Evolutionary conservation across 1,140 invertebrate species (phyloP).

Genomic region (Drosophila sproati): DNA sequence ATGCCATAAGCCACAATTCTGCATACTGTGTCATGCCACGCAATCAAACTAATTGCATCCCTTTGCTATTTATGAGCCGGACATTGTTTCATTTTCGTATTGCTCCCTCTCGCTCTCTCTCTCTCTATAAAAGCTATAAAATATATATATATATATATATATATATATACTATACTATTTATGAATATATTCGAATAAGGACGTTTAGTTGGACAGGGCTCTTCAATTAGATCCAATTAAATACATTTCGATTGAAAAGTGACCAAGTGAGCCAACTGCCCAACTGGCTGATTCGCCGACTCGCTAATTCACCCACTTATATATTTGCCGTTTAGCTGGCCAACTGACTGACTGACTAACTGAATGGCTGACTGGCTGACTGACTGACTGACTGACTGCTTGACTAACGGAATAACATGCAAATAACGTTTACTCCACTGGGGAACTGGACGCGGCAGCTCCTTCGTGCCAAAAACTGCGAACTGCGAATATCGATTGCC

Average conservation of each 20-base stretch:
- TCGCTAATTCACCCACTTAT: conserved; percentile 4
- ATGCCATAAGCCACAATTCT: conserved; percentile 12
- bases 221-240: conserved; percentile 44
- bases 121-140: not conserved
- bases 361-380: not conserved
- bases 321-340: not conserved
- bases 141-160: conserved; percentile 3
- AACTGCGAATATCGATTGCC: conserved; percentile 47
- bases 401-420: conserved; percentile 35
- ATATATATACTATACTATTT: not conserved
- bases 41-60: conserved; percentile 50
- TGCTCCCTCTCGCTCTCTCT: too few relatives aligned
- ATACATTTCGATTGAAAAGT: conserved; percentile 37
- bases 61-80: conserved; percentile 31
- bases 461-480: conserved; percentile 45
- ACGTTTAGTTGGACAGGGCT: conserved; percentile 17
- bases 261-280: not conserved
- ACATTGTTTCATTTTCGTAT: not conserved
- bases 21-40: conserved; percentile 23
- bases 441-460: conserved; percentile 8
- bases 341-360: conserved; percentile 3
- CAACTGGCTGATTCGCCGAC: not conserved
- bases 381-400: conserved; percentile 4
- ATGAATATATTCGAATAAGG: not conserved
- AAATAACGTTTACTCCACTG: conserved; percentile 20